These are phyloP conservation scores for Trachelus tabidus DNA, from an alignment of 2,888 invertebrate genomes.

Conservation along the genomic window DNA sequence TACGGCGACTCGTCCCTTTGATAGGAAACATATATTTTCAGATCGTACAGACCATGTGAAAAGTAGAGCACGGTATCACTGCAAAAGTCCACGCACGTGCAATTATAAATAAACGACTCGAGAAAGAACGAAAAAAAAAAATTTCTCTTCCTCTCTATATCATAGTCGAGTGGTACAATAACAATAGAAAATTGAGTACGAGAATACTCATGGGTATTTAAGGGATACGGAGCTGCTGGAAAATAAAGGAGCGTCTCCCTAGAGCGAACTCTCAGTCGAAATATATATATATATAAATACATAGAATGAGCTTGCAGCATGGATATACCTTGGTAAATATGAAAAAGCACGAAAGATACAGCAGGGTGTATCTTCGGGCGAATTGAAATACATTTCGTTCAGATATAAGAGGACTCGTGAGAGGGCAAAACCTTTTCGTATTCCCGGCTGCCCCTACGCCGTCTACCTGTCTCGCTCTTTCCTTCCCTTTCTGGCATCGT, in stretches of 20 bases:
- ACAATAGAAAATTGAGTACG: conserved; percentile 36
- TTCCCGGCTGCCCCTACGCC: not conserved
- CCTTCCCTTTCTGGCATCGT: not conserved
- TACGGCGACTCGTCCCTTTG: not conserved
- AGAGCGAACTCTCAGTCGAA: not conserved
- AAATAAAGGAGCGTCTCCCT: conserved; percentile 34
- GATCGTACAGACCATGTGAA: not conserved
- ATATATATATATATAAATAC: not conserved
- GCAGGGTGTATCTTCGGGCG: conserved; percentile 31
- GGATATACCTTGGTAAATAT: not conserved
- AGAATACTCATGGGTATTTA: conserved; percentile 52
- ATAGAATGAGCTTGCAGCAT: not conserved
- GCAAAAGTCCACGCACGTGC: not conserved
- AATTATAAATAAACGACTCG: not conserved
- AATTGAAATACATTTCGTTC: conserved; percentile 43
- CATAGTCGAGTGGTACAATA: not conserved
- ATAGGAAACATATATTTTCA: not conserved
- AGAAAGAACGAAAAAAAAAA: too few relatives aligned
- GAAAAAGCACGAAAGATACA: conserved; percentile 27
- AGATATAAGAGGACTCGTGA: conserved; percentile 30
- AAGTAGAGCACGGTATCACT: not conserved
- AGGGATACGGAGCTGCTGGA: conserved; percentile 40
- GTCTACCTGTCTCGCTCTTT: not conserved
- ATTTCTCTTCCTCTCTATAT: not conserved
- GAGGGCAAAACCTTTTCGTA: conserved; percentile 7